These are phyloP conservation scores for Campylorhamphus procurvoides DNA, from an alignment of 2,113 vertebrate species.

Conservation along the genomic window DNA sequence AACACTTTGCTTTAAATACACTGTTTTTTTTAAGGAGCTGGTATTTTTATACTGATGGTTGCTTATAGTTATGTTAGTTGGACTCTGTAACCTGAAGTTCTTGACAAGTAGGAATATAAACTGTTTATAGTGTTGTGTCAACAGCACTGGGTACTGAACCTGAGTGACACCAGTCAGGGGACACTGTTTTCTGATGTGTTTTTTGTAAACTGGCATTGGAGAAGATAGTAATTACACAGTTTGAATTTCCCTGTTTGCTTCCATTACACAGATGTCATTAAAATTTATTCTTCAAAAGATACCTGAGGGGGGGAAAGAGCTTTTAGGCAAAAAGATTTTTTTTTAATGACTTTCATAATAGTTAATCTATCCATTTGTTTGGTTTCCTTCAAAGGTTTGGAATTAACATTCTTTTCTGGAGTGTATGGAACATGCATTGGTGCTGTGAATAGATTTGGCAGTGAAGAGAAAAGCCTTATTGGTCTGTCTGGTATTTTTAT, in stretches of 20 bases:
- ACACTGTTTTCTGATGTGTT: not conserved
- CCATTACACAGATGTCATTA: not conserved
- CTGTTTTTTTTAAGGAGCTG: not conserved
- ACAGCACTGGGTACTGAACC: not conserved
- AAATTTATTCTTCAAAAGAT: not conserved
- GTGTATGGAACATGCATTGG: slow-evolving; percentile 96
- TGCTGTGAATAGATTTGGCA: slow-evolving; percentile 87
- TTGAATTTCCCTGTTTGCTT: not conserved
- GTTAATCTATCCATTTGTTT: not conserved
- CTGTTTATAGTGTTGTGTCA: not conserved
- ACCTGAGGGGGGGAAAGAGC: not conserved
- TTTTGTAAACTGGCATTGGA: not conserved
- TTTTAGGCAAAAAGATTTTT: not conserved
- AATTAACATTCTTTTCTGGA: slow-evolving; percentile 95
- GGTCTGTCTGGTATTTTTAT: slow-evolving; percentile 96
- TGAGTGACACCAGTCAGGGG: not conserved
- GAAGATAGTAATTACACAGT: not conserved
- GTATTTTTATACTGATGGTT: not conserved
- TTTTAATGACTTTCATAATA: not conserved
- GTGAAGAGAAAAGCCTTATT: slow-evolving; percentile 91
- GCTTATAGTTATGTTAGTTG: not conserved
- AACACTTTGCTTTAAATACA: not conserved
- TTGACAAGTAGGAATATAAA: not conserved
- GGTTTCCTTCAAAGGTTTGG: slow-evolving; percentile 80
- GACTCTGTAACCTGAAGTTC: not conserved